These are phyloP conservation scores for Hemicentrotus pulcherrimus DNA, from an alignment of 35 echinoderm and acorn worm genomes.

Conservation along the genomic window DNA sequence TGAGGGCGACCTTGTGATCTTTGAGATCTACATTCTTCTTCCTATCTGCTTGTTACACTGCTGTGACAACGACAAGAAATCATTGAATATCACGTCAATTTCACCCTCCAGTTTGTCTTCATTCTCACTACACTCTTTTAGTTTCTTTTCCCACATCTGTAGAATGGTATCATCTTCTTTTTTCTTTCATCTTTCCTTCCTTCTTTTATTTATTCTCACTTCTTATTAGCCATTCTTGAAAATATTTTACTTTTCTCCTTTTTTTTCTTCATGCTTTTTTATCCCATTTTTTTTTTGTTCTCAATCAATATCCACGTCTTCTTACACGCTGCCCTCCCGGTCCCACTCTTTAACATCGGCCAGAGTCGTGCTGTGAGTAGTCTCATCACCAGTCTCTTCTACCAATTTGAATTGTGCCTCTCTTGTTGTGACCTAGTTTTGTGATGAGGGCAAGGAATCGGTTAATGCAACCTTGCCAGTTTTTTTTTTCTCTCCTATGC, in stretches of 20 bases:
- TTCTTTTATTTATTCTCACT: slow-evolving; percentile 12
- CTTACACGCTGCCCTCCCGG: not conserved
- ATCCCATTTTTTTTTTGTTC: slow-evolving; percentile 38
- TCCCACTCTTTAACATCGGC: slow-evolving; percentile 48
- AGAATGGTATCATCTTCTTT: not conserved
- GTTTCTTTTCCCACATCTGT: not conserved
- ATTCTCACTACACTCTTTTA: not conserved
- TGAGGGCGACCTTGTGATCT: not conserved
- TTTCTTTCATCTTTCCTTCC: not conserved
- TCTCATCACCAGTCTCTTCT: slow-evolving; percentile 25
- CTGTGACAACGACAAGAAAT: not conserved
- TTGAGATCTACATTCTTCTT: not conserved
- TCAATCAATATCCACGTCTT: slow-evolving; percentile 45
- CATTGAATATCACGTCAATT: not conserved
- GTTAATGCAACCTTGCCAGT: slow-evolving; percentile 7
- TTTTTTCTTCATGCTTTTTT: slow-evolving; percentile 41
- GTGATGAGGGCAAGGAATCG: slow-evolving; percentile 11
- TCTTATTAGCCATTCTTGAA: slow-evolving; percentile 22
- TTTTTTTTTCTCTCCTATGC: not conserved
- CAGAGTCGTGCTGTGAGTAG: slow-evolving; percentile 55
- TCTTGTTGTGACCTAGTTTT: slow-evolving; percentile 42
- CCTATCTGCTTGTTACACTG: not conserved
- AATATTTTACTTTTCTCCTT: not conserved
- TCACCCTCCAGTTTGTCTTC: not conserved
- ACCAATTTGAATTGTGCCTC: slow-evolving; percentile 47